Conservation (phyloP, 2,888 invertebrate genomes). For the Hypomecis atomaria region DNA sequence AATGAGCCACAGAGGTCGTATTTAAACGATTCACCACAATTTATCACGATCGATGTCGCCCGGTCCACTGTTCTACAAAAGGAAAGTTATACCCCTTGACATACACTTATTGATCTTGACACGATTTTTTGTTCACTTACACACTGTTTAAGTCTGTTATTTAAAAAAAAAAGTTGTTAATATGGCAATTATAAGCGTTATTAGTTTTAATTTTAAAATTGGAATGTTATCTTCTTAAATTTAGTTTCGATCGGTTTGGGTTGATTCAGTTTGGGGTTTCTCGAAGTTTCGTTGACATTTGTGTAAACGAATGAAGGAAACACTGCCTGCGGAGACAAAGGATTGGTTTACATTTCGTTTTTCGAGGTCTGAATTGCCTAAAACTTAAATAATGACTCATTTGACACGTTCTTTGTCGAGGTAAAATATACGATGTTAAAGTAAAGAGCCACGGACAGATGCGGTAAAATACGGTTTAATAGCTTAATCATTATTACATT, state of each 20-base stretch:
- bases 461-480: neutral
- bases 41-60: slow-evolving; percentile 72
- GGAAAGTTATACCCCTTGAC: slow-evolving; percentile 83
- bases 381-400: slow-evolving; percentile 63
- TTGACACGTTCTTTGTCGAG: slow-evolving; percentile 29
- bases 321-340: slow-evolving; percentile 68
- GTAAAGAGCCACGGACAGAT: neutral
- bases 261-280: slow-evolving; percentile 66
- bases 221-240: slow-evolving; percentile 75
- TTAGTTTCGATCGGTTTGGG: slow-evolving; percentile 52
- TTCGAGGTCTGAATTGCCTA: slow-evolving; percentile 63
- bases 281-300: slow-evolving; percentile 71
- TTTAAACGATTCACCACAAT: slow-evolving; percentile 70
- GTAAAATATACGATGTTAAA: slow-evolving; percentile 3
- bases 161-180: slow-evolving; percentile 58
- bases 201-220: slow-evolving; percentile 62
- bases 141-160: slow-evolving; percentile 45
- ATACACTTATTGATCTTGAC: slow-evolving; percentile 80
- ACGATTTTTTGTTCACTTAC: slow-evolving; percentile 72
- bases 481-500: no score
- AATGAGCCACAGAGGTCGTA: slow-evolving; percentile 64
- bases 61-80: slow-evolving; percentile 71
- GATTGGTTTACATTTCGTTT: slow-evolving; percentile 60
- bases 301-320: slow-evolving; percentile 66
- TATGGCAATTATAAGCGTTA: slow-evolving; percentile 80